Base-by-base conservation (phyloP, 1,140 invertebrate genomes). In the Drosophila insularis region DNA sequence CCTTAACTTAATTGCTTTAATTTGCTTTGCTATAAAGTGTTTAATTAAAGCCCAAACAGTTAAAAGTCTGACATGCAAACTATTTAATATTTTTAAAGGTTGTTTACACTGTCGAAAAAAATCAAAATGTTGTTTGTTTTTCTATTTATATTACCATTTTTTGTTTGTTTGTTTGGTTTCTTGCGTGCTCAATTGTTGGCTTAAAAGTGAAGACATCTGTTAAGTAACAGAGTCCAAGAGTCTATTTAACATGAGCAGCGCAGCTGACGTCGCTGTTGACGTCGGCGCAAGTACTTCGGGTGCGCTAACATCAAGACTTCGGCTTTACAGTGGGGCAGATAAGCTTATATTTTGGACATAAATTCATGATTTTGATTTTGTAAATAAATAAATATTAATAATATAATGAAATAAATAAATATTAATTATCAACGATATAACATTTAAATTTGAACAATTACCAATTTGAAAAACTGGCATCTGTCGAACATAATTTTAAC, bases 261-360 rank as follows among this genome's bases (percentile, higher is more conserved):
- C 71, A 71, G 68, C 31, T 27, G 64, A 13, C 19, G 46, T 32
- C 32, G 23, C 43, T 55, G 67, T 64, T 72, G 78, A 37, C 60
- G 65, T 43, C 21, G 59, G 14, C 1, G 46, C 74, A 27, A 14
- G 4, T 13, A 55, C 53, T 55, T 55, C 53, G 53, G 53, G 21
- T 56, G 35, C 23, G 17, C 2, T 32, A 65, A 40, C 63, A 66
- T 54, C 4, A 17, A 27, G 5, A 13, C 32, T 59, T 59, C 56
- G 56, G 56, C 3, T 35, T 4, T 13, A 19, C 27, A 8, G n/a
- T 46, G 43, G 43, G 43, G 4, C 5, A 17, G 43, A 46, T 7
- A 8, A 10, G 6, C 14, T 19, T 1, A 19, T 19, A 2, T 37
- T 37, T 11, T 11, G 35, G 0, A 8, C 0, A 35, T 35, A 35